Evolutionary conservation across 2,888 invertebrate species (phyloP), one percentile per base, ranked within the genome.

Genomic region (Emmelina monodactyla): DNA sequence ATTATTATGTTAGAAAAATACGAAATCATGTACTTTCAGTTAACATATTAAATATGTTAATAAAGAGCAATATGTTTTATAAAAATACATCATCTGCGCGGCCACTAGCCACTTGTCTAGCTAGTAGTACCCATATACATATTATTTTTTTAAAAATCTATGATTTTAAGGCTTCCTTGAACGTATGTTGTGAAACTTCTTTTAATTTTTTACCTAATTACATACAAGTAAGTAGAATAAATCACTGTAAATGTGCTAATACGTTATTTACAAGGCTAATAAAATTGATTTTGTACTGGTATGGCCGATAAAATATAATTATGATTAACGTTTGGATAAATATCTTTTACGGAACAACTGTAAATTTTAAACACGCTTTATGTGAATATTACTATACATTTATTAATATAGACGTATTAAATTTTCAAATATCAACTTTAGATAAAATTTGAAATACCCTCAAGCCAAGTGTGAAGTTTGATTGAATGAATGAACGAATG

Each of bases 1-100:
- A 67, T 62, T 60, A 53, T 58, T 65, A 58, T 62, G 65, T 73
- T 78, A 78, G 75, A 78, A 78, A 78, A 78, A 78, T 78, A 78
- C 70, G 73, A 76, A 78, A 75, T 65, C 63, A 76, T 75, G 72
- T 73, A 76, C 75, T 75, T 76, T 75, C 62, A 67, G 68, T 73
- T 72, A 76, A 78, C 78, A 78, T 76, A 78, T 78, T 64, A 66
- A 65, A 76, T 76, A 78, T 76, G 76, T 76, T 76, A 76, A 71
- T 76, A 73, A 73, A 78, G 72, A 72, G 72, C 72, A 75, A 78
- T 75, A 76, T 72, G 67, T 59, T 73, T 71, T 76, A 76, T 73
- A 78, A 78, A 78, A 78, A 78, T 78, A 78, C 75, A 76, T 75
- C 62, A 69, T 63, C 71, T 63, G 53, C 46, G 56, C 60, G 67